A percentile compares a stretch with the other conserved stretches of the same genome.
phyloP scores from a whole-genome alignment of 2,888 invertebrate species.

The Habrosyne pyritoides region DNA sequence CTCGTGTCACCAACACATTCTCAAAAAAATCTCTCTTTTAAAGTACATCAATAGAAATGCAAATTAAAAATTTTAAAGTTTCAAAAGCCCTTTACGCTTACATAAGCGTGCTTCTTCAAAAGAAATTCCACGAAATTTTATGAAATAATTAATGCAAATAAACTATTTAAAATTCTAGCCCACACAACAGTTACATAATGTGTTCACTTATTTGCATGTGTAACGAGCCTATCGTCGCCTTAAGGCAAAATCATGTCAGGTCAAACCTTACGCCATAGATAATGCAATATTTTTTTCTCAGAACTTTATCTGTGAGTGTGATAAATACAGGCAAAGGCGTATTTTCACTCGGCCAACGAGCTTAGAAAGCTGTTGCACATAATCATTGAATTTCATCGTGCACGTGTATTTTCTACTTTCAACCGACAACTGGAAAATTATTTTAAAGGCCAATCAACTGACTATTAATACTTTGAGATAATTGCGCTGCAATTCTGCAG shows the following conservation, averaged over 20 bases:
- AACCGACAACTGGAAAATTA: not conserved
- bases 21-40: too few species aligned
- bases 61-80: constrained; percentile 6
- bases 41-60: constrained; percentile 12
- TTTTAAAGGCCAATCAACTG: not conserved
- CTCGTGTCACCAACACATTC: too few species aligned
- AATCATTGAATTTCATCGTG: not conserved
- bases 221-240: constrained; percentile 26
- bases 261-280: constrained; percentile 28
- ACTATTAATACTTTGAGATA: not conserved
- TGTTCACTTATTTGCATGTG: constrained; percentile 36
- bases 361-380: constrained; percentile 8
- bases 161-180: constrained; percentile 23
- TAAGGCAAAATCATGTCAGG: constrained; percentile 20
- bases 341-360: not conserved
- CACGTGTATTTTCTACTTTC: constrained; percentile 8
- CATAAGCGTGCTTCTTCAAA: constrained; percentile 19
- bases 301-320: not conserved
- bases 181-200: constrained; percentile 26
- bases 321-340: not conserved
- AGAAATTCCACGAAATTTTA: constrained; percentile 35
- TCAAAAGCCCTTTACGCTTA: constrained; percentile 12
- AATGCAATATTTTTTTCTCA: constrained; percentile 13
- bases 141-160: constrained; percentile 28
- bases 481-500: not conserved